Evolutionary conservation across 1,140 invertebrate species (phyloP), one percentile per base, ranked within the genome.

Genomic region (Acromyrmex echinatior): DNA sequence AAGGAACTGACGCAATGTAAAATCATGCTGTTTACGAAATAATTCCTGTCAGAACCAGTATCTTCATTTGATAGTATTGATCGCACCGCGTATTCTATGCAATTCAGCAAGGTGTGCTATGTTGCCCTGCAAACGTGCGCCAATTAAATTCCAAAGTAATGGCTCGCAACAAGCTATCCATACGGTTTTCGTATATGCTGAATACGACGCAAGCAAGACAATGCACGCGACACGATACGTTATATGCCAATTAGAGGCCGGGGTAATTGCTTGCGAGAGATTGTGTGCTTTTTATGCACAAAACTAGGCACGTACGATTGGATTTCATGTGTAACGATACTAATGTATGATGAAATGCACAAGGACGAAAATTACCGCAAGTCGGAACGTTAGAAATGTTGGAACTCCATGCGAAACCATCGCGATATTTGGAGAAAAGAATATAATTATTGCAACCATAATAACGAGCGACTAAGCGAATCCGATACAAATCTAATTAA

Each of bases 71-170:
- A 81, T 58, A 18, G 53, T 81, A 81, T 71, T 45, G 79, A 81
- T 81, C 51, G 78, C n/a, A 39, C n/a, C 63, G 31, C 53, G 65
- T n/a, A 81, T 81, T 60, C 79, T 51, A n/a, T n/a, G 79, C 35
- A 35, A 39, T 71, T 81, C 78, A 81, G 49, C 79, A 39, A 81
- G 49, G 21, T 80, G 31, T 25, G 53, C 49, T 39, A 58, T 45
- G 63, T 56, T 56, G 49, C 31, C 9, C 31, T 39, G 49, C 63
- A 70, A 66, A 70, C 78, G 78, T 80, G 78, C 31, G 78, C 78
- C 78, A 80, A 80, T 80, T 80, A 80, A 80, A 80, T 80, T 80
- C 35, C 78, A 80, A 80, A 80, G 79, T 81, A 81, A 81, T 81
- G 66, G 65, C 65, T 81, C 51, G 79, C 51, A 71, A 71, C 66